A percentile compares a stretch with the other conserved stretches of the same genome.
Evolutionary conservation across 2,888 invertebrate species (phyloP).

Genomic region (Sialis fuliginosa): DNA sequence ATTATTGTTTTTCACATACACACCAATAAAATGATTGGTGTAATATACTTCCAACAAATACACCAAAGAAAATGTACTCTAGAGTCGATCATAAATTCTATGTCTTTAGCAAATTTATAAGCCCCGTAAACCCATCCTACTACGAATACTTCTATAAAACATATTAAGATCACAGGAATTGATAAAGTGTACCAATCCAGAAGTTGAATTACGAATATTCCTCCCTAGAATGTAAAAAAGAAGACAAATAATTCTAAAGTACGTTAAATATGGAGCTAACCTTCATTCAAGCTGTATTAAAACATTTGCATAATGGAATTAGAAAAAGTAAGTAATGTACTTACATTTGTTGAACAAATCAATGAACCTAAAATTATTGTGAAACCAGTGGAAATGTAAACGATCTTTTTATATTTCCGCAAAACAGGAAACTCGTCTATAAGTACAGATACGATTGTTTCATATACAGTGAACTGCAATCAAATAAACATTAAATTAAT

Average conservation of each 20-base stretch:
- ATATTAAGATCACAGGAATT: constrained; percentile 58
- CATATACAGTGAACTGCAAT: constrained; percentile 67
- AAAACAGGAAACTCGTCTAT: constrained; percentile 49
- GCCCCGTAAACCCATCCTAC: constrained; percentile 71
- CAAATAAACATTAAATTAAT: neutral
- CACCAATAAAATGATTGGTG: constrained; percentile 51
- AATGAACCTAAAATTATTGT: constrained; percentile 47
- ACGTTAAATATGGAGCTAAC: too few relatives aligned
- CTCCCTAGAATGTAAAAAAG: constrained; percentile 37
- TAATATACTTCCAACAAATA: constrained; percentile 51
- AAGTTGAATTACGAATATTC: constrained; percentile 68
- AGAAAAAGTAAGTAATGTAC: too few relatives aligned
- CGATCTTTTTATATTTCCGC: constrained; percentile 35
- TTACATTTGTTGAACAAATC: constrained; percentile 57
- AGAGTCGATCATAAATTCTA: constrained; percentile 52
- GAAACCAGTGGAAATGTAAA: constrained; percentile 41
- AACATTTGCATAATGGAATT: too few relatives aligned
- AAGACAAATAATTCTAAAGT: too few relatives aligned
- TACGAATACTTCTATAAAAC: constrained; percentile 60
- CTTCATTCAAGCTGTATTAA: too few relatives aligned
- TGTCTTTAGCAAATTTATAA: constrained; percentile 39
- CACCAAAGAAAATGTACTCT: constrained; percentile 46
- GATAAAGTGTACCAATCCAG: constrained; percentile 79
- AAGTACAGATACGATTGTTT: constrained; percentile 55
- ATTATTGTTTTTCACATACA: too few relatives aligned